Base-by-base conservation (phyloP, 2,113 vertebrate genomes). In the Oncorhynchus tshawytscha region DNA sequence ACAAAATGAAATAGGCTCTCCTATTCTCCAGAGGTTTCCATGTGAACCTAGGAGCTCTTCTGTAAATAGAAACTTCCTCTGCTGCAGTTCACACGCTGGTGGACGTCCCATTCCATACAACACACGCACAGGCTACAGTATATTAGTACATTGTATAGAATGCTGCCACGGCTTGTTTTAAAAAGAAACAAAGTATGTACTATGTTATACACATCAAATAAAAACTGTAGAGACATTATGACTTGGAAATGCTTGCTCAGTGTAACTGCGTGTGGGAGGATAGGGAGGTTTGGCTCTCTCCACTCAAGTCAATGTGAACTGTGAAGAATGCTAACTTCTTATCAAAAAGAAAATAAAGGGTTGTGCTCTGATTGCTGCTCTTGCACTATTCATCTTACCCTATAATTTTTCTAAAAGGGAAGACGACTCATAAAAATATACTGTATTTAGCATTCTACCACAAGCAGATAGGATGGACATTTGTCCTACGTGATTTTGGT, bases 271-370 rank as follows among this genome's bases (percentile, higher is more conserved):
- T 74, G 85, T 87, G 78, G 83, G 85, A 85, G 78, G 80, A 84
- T 73, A 82, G 84, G 78, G 85, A 81, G 83, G 70, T 76, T 27
- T 71, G 68, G 78, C 74, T 81, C 27, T 70, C 73, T n/a, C 49
- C 51, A 76, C 64, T 84, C 84, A 81, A 87, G 73, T 89, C 82
- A 84, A 67, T 15, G 69, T 48, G 67, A 83, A 68, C 68, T 83
- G 79, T 57, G 5, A 31, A 77, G 27, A 22, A 65, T 31, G 65
- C 5, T 5, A 22, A 20, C 31, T 39, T 20, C 31, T 62, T 62
- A 6, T 57, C 16, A 18, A 18, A 39, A 31, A 68, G 31, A 45
- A 11, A 45, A 11, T 11, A 45, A 39, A 31, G 16, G 67, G 67
- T 68, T 39, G 67, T 66, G 62, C 54, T 64, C 62, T 64, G 24